A percentile compares a stretch with the other conserved stretches of the same genome.
Conservation (phyloP, 2,797 vertebrate species). For the Fundulus diaphanus region DNA sequence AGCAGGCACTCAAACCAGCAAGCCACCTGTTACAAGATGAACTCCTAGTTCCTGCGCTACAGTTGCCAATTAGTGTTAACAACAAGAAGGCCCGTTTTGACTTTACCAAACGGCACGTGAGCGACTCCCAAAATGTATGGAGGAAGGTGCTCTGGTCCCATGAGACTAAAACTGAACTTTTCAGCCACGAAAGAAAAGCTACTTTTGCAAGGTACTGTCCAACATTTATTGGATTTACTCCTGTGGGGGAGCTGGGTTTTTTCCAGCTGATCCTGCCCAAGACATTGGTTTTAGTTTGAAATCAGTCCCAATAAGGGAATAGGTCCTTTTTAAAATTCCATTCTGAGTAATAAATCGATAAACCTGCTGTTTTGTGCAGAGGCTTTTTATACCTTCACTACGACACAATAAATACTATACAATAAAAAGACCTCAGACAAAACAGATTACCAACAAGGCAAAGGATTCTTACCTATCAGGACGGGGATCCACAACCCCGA, state of each 20-base stretch:
- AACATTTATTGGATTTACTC: not conserved
- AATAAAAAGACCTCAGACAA: not conserved
- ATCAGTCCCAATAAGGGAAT: not conserved
- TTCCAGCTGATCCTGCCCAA: not conserved
- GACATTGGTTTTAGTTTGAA: not conserved
- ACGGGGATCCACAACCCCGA: slow-evolving; percentile 89
- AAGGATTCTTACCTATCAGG: slow-evolving; percentile 85
- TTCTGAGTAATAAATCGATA: not conserved
- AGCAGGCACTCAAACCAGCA: too few relatives aligned
- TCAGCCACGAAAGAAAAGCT: too few relatives aligned
- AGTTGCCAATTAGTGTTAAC: too few relatives aligned
- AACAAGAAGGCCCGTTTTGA: too few relatives aligned
- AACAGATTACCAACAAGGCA: not conserved
- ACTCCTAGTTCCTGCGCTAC: too few relatives aligned
- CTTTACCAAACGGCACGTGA: too few relatives aligned
- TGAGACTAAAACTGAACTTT: too few relatives aligned
- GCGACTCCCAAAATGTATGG: too few relatives aligned
- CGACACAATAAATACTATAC: not conserved
- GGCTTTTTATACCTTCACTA: not conserved
- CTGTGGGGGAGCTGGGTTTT: not conserved
- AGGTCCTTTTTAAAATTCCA: not conserved
- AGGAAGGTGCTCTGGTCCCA: too few relatives aligned
- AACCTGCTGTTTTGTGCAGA: not conserved
- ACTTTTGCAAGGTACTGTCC: too few relatives aligned
- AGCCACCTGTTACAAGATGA: too few relatives aligned